Percentiles rank a stretch among this genome's conserved stretches.
These are phyloP conservation scores for Catamblyrhynchus diadema DNA, from an alignment of 2,797 vertebrate species.

Conservation along the genomic window DNA sequence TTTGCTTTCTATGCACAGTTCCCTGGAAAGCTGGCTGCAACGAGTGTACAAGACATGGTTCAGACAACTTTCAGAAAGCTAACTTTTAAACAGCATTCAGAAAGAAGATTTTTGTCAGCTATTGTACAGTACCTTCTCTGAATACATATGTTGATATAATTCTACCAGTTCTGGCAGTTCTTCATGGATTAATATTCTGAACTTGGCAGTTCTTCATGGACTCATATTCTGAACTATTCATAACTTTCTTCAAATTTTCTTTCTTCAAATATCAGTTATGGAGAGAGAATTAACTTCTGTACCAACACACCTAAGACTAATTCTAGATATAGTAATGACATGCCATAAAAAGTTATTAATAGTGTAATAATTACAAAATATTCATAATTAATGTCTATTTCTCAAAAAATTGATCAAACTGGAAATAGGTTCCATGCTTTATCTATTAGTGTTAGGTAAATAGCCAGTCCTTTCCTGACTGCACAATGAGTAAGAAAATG, in stretches of 20 bases:
- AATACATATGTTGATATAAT: not conserved
- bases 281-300: not conserved
- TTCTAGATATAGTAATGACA: not conserved
- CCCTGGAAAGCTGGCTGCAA: not conserved
- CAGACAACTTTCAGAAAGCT: not conserved
- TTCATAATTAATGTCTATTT: not conserved
- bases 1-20: not conserved
- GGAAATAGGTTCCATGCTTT: not conserved
- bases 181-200: not conserved
- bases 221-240: not conserved
- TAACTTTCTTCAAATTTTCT: not conserved
- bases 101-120: not conserved
- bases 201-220: too few relatives aligned
- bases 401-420: not conserved
- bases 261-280: not conserved
- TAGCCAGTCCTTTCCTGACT: not conserved
- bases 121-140: not conserved
- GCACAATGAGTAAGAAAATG: not conserved
- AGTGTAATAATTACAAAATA: not conserved
- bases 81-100: not conserved
- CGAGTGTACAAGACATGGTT: rapidly evolving
- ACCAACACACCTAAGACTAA: not conserved
- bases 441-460: not conserved
- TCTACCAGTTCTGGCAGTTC: not conserved
- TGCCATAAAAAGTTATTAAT: not conserved